These are phyloP conservation scores for Falco peregrinus DNA, from an alignment of 2,797 vertebrate genomes.

Conservation along the genomic window DNA sequence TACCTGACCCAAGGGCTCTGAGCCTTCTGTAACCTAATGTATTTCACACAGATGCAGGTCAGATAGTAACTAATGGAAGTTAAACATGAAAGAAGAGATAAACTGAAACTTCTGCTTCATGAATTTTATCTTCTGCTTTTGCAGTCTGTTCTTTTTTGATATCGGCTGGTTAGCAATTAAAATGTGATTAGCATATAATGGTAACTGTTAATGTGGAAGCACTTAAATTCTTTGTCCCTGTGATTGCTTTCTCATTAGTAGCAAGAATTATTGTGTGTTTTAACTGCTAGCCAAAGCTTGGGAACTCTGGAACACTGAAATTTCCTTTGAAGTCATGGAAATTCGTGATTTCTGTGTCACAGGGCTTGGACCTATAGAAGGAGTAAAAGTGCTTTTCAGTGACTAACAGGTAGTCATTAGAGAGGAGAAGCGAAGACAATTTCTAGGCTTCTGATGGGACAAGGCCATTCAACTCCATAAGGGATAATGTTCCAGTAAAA, in stretches of 20 bases:
- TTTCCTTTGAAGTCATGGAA: neutral
- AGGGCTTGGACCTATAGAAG: neutral
- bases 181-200: conserved; percentile 55
- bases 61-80: neutral
- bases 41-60: neutral
- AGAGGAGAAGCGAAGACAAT: neutral
- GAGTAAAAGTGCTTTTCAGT: neutral
- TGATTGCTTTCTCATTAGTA: conserved; percentile 46
- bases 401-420: neutral
- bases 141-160: conserved; percentile 12
- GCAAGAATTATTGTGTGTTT: neutral
- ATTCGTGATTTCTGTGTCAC: neutral
- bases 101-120: conserved; percentile 21
- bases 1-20: neutral
- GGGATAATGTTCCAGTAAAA: neutral
- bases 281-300: neutral
- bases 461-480: neutral
- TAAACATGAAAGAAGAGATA: neutral
- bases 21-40: neutral
- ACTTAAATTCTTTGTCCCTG: conserved; percentile 23
- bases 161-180: conserved; percentile 43
- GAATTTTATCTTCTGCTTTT: conserved; percentile 47
- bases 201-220: conserved; percentile 27
- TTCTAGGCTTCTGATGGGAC: neutral
- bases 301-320: neutral